Conservation (phyloP, 2,113 vertebrate genomes). For the Osmerus mordax region DNA sequence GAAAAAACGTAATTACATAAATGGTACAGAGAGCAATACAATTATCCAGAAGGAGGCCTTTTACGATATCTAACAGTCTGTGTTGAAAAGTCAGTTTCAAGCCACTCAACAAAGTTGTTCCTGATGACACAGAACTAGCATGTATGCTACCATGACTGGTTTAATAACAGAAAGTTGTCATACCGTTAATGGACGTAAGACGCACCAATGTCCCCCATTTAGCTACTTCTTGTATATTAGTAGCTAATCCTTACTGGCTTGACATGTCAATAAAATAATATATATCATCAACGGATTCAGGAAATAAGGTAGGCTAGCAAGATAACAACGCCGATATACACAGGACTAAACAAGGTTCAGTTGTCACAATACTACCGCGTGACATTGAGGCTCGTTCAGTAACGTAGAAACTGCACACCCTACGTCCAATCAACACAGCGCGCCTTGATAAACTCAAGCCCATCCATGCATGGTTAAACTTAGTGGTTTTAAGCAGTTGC, state of each 20-base stretch:
- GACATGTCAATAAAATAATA: neutral
- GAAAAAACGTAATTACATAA: neutral
- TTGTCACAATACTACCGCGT: slow-evolving; percentile 69
- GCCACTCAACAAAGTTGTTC: too few species aligned
- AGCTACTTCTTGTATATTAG: neutral
- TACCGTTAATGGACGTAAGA: slow-evolving; percentile 32
- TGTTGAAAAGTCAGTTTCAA: too few species aligned
- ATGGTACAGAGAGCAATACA: neutral
- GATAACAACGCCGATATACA: neutral
- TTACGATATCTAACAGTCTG: too few species aligned
- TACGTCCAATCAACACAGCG: neutral
- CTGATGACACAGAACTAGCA: neutral
- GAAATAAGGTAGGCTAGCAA: neutral
- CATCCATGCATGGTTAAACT: slow-evolving; percentile 32
- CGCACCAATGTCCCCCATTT: slow-evolving; percentile 30
- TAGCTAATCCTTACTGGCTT: neutral
- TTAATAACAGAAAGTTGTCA: slow-evolving; percentile 6
- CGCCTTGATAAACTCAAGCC: neutral
- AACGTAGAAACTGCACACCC: neutral
- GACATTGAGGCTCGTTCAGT: slow-evolving; percentile 49
- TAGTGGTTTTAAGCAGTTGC: slow-evolving; percentile 1
- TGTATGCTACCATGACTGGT: slow-evolving; percentile 28
- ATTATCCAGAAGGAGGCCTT: too few species aligned
- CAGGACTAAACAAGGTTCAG: neutral
- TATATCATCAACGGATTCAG: neutral